Base-by-base conservation (phyloP, 92 coral and sea anemone species). In the Paramuricea clavata region DNA sequence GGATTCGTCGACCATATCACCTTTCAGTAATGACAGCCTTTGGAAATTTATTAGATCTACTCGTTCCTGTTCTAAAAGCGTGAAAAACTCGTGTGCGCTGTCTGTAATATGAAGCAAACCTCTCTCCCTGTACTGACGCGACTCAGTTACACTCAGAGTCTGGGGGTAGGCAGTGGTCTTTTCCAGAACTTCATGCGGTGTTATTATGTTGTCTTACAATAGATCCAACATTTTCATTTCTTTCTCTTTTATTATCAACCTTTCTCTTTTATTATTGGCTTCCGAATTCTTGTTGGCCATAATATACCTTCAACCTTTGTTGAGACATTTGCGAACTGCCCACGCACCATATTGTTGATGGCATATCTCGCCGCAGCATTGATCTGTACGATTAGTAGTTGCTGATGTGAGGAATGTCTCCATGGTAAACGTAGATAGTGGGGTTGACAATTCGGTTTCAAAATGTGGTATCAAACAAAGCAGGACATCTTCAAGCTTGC, bases 51-150 rank as follows among this genome's bases (percentile, higher is more conserved):
- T 74, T 12, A 27, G 65, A 17, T 85, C 72, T 43, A 85, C 81
- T 10, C 91, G 49, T 75, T 50, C 64, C 60, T 88, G 42, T 49
- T 88, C 91, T 6, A 83, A 50, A 5, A 34, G 3, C 52, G 82
- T 11, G 52, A 89, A 89, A 78, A 89, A 83, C 26, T 79, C 17
- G 64, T 67, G 77, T 3, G 81, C 72, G 23, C 23, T 13, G 22
- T 88, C 91, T 0, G 83, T 85, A 67, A 88, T 82, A 36, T 88
- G 88, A 6, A 88, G 23, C 31, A 71, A 62, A 7, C 88, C 91
- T 47, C 88, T 82, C 39, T 73, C 49, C 2, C 84, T 61, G 52
- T 71, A 83, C 44, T 83, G 88, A 30, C 81, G 44, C 32, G 52
- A 79, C 76, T 83, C 92, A 3, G 80, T 88, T 49, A 85, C 73